Percentiles rank a stretch among this genome's conserved stretches.
Evolutionary conservation across 37 sponge, comb jelly and placozoan species (phyloP).

Genomic region (Oopsacas minuta): DNA sequence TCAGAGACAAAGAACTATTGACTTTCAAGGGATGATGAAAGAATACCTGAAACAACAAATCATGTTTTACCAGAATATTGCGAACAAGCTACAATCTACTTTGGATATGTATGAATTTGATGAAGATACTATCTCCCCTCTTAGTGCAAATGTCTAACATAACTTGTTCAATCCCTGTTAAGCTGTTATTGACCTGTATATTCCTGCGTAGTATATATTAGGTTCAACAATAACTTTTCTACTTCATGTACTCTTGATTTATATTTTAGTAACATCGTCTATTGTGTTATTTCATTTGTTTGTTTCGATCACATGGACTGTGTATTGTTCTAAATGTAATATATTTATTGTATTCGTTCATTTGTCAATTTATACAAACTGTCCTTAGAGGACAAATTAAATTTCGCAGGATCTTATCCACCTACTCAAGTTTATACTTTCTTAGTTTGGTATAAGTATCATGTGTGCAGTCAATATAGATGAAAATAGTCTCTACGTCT

Average conservation of each 20-base stretch:
- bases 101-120: slow-evolving; percentile 10
- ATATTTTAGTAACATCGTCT: slow-evolving; percentile 16
- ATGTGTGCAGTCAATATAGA: too few relatives aligned
- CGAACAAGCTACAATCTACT: background rate
- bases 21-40: slow-evolving; percentile 69
- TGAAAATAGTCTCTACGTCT: too few relatives aligned
- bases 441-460: too few relatives aligned
- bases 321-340: too few relatives aligned
- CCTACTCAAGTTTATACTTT: too few relatives aligned
- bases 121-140: background rate
- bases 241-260: background rate
- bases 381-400: too few relatives aligned
- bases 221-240: slow-evolving; percentile 14
- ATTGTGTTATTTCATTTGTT: too few relatives aligned
- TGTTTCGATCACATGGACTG: too few relatives aligned
- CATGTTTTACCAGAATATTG: slow-evolving; percentile 64
- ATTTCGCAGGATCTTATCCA: too few relatives aligned
- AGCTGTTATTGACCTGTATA: background rate
- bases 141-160: background rate
- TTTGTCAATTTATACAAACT: too few relatives aligned
- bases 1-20: slow-evolving; percentile 65
- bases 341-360: too few relatives aligned
- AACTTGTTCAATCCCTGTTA: background rate
- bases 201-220: slow-evolving; percentile 4
- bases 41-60: slow-evolving; percentile 52